These are phyloP conservation scores for Chlorodrepanis virens DNA, from an alignment of 2,113 vertebrate genomes.

Conservation along the genomic window DNA sequence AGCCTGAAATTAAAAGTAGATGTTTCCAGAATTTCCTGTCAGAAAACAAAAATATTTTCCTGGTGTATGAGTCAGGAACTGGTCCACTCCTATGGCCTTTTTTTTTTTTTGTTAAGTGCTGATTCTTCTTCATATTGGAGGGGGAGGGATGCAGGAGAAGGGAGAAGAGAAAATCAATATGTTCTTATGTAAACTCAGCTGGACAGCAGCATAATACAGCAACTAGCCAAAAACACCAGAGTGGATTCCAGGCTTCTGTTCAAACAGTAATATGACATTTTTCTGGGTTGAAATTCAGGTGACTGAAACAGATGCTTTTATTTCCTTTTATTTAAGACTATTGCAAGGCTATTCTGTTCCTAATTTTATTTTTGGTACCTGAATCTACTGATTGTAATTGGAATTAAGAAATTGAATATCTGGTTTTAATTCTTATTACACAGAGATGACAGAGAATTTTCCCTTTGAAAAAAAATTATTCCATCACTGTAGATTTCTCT, in stretches of 20 bases:
- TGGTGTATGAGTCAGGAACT: background rate
- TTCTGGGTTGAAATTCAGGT: background rate
- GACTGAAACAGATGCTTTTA: background rate
- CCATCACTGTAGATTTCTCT: background rate
- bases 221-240: constrained; percentile 17
- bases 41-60: background rate
- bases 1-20: constrained; percentile 7
- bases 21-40: constrained; percentile 9
- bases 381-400: background rate
- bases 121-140: background rate
- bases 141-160: background rate
- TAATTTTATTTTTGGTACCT: background rate
- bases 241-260: background rate
- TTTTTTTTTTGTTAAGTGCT: background rate
- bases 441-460: background rate
- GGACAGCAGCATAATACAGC: constrained; percentile 1
- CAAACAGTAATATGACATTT: background rate
- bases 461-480: background rate
- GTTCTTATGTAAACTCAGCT: constrained; percentile 10
- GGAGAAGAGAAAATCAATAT: background rate
- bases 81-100: background rate
- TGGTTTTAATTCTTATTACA: background rate
- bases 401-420: background rate
- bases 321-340: background rate
- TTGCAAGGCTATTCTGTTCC: background rate